Percentiles rank a stretch among this genome's conserved stretches.
These are phyloP conservation scores for Rhizomys pruinosus DNA, from an alignment of 2,113 vertebrate species.

Conservation along the genomic window DNA sequence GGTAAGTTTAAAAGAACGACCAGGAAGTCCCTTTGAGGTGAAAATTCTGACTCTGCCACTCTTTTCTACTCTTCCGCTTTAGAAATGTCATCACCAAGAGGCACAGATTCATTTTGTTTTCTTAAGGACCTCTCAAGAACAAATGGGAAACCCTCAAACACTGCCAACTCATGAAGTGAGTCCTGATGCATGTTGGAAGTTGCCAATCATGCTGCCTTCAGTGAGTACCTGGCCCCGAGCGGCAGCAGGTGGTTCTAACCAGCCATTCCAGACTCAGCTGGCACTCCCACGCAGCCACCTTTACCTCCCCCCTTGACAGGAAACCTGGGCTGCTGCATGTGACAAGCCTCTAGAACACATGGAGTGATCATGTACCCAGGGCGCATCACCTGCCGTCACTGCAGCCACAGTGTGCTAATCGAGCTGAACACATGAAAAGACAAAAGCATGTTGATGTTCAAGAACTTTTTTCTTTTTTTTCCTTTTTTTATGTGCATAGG, in stretches of 20 bases:
- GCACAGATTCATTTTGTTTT: neutral
- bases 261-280: rapidly evolving
- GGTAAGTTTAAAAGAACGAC: neutral
- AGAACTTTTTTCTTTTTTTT: no score
- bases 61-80: neutral
- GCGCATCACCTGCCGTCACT: neutral
- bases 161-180: neutral
- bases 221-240: neutral
- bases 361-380: no score
- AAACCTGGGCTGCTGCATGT: rapidly evolving
- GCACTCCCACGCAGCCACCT: neutral
- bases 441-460: neutral
- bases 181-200: rapidly evolving
- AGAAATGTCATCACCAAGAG: neutral
- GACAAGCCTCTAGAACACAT: rapidly evolving
- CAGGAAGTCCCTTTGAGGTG: neutral
- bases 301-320: neutral
- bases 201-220: rapidly evolving
- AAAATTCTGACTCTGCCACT: rapidly evolving
- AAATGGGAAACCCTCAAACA: neutral
- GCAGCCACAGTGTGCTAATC: neutral
- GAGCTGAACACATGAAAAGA: neutral
- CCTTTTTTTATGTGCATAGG: no score
- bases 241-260: rapidly evolving
- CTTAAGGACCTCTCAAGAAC: neutral